Base-by-base conservation (phyloP, 2,888 invertebrate genomes). In the Pseudeuparius sepicola region DNA sequence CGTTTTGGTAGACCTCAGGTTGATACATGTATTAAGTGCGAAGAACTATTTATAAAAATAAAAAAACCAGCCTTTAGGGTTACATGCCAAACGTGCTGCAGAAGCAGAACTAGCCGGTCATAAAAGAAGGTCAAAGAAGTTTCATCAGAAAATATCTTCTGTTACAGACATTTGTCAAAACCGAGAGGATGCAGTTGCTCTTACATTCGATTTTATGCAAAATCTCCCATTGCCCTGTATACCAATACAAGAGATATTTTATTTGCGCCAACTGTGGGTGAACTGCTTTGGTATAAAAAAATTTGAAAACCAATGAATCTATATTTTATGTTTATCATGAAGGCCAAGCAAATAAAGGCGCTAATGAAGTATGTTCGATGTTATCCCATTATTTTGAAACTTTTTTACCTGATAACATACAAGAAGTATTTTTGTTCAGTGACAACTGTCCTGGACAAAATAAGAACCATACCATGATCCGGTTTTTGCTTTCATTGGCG, bases 211-310 rank as follows among this genome's bases (percentile, higher is more conserved):
- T 40, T 50, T 36, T 39, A 50, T 48, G 47, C 47, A 49, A 39
- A 50, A 50, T 35, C 32, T 47, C 14, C 48, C 47, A 14, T 28
- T 50, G 23, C 48, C 48, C 4, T 14, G 13, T n/a, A 42, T 48
- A 28, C 48, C 48, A 16, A 42, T 49, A 3, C 51, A 49, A 39
- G 40, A 48, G 20, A 38, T 43, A 13, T 32, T 45, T 24, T 42
- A 51, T 36, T 29, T 49, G n/a, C n/a, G n/a, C n/a, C n/a, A n/a
- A n/a, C n/a, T 44, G 47, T 44, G 48, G 49, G 37, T 42, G 11
- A 18, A 41, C 36, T 28, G 33, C 34, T 43, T 43, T 24, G 34
- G 34, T 14, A 26, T 40, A n/a, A n/a, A n/a, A n/a, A n/a, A n/a
- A n/a, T 24, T 18, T 40, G 5, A 35, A 39, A 35, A 39, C 31